Evolutionary conservation across 1,140 invertebrate genomes (phyloP).

Genomic region (Idris sp.): DNA sequence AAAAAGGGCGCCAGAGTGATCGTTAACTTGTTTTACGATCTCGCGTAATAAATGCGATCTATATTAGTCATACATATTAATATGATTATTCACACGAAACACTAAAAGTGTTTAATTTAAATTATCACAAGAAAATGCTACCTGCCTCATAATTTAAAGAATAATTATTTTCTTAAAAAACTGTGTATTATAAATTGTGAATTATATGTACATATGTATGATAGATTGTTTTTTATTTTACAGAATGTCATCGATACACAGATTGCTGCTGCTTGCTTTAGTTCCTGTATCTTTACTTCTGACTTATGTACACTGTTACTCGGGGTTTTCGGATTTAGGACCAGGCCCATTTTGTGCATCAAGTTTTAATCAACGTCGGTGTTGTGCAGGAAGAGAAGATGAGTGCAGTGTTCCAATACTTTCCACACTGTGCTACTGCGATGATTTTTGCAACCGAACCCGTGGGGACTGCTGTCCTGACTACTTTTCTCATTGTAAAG

Average conservation of each 20-base stretch:
- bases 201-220: too few relatives aligned
- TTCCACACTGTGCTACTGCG: constrained; percentile 92
- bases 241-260: constrained; percentile 46
- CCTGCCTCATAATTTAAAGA: too few relatives aligned
- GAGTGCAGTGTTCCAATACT: constrained; percentile 86
- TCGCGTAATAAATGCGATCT: constrained; percentile 42
- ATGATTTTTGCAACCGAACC: constrained; percentile 90
- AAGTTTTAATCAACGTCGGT: constrained; percentile 71
- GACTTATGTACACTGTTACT: constrained; percentile 34
- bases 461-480: constrained; percentile 92
- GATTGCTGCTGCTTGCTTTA: constrained; percentile 8
- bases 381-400: constrained; percentile 85
- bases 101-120: constrained; percentile 19
- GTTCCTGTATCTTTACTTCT: constrained; percentile 35
- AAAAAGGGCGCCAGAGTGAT: constrained; percentile 38
- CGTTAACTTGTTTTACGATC: constrained; percentile 40
- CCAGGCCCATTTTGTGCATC: constrained; percentile 76
- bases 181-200: too few relatives aligned
- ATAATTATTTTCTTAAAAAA: too few relatives aligned
- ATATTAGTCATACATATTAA: constrained; percentile 40
- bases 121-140: constrained; percentile 19
- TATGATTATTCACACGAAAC: constrained; percentile 30
- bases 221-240: constrained; percentile 6
- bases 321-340: constrained; percentile 64
- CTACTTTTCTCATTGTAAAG: constrained; percentile 85